phyloP scores from a whole-genome alignment of 2,797 vertebrate species.

The Carcharodon carcharias region DNA sequence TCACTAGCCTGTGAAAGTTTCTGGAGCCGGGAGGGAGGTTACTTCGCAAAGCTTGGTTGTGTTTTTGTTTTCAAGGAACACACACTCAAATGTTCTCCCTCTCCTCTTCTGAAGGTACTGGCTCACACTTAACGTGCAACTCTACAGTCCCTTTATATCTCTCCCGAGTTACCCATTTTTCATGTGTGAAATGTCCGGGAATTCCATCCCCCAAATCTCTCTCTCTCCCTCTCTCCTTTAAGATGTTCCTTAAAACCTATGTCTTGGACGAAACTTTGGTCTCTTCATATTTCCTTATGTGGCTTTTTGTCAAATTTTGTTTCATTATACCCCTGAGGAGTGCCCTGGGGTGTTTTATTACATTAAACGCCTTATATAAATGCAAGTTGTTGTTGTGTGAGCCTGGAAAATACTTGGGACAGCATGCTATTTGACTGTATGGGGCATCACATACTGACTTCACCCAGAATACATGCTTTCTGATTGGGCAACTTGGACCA shows the following conservation, averaged over 20 bases:
- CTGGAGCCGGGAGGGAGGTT: background rate
- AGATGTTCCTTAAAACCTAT: background rate
- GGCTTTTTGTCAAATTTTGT: background rate
- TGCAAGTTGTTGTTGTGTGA: background rate
- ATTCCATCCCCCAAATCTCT: background rate
- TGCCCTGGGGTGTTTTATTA: background rate
- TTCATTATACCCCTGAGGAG: background rate
- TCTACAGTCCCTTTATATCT: background rate
- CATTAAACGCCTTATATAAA: background rate
- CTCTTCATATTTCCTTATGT: background rate
- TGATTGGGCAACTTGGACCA: background rate
- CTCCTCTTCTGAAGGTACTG: background rate
- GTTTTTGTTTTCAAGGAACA: background rate
- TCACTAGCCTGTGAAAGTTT: background rate
- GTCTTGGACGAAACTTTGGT: background rate
- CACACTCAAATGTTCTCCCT: background rate
- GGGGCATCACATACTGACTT: background rate
- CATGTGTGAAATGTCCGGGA: background rate
- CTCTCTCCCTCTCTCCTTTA: background rate
- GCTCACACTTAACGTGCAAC: background rate
- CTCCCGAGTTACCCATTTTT: background rate
- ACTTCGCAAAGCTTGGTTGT: background rate
- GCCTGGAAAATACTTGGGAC: background rate
- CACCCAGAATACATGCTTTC: background rate
- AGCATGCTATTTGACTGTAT: background rate